Conservation (phyloP, 2,113 vertebrate genomes). For the Dicrurus megarhynchus region DNA sequence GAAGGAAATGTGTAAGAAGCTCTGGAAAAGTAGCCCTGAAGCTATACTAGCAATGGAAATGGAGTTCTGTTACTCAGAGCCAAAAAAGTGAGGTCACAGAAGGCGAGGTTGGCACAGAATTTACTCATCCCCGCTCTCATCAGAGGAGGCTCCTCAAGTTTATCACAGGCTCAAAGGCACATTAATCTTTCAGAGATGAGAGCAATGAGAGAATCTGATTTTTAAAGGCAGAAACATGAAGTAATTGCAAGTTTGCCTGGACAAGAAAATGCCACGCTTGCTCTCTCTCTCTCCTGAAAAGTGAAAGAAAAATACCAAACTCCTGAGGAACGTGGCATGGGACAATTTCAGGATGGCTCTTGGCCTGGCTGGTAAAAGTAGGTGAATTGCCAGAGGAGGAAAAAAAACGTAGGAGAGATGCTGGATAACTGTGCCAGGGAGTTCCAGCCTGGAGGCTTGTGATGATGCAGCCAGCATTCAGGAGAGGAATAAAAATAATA, state of each 20-base stretch:
- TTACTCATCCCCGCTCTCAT: not conserved
- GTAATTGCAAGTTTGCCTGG: not conserved
- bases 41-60: not conserved
- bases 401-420: not conserved
- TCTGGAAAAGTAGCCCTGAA: not conserved
- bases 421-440: not conserved
- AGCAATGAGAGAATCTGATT: not conserved
- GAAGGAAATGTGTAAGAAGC: not conserved
- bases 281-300: not conserved
- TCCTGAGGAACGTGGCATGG: not conserved
- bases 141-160: not conserved
- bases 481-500: not conserved
- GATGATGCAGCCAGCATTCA: not conserved
- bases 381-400: not conserved
- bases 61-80: not conserved
- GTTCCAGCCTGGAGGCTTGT: not conserved
- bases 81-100: not conserved
- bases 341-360: not conserved
- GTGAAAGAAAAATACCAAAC: not conserved
- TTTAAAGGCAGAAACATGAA: not conserved
- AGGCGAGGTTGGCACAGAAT: not conserved
- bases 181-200: not conserved
- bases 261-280: not conserved
- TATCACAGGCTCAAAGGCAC: not conserved
- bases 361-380: not conserved